These are phyloP conservation scores for Leptinotarsa undecemlineata DNA, from an alignment of 1,140 invertebrate species.

Conservation along the genomic window DNA sequence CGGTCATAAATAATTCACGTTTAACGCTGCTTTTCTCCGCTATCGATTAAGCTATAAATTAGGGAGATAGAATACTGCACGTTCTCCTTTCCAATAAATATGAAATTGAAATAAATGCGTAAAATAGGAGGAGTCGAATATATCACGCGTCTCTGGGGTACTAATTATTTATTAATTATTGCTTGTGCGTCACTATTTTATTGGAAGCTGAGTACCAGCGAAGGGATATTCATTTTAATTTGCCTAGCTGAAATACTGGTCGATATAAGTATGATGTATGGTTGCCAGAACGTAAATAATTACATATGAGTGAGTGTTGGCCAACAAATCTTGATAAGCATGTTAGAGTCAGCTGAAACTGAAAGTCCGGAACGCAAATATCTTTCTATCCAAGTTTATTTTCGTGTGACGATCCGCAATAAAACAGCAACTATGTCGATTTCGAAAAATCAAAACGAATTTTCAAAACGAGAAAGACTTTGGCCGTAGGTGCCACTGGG, in stretches of 20 bases:
- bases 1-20: slow-evolving; percentile 23
- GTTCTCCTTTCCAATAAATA: slow-evolving; percentile 39
- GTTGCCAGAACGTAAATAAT: not conserved
- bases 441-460: no score
- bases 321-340: not conserved
- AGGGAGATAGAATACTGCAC: slow-evolving; percentile 24
- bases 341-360: no score
- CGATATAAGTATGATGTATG: not conserved
- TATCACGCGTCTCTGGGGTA: slow-evolving; percentile 36
- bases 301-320: not conserved
- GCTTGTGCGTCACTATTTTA: slow-evolving; percentile 23
- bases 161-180: slow-evolving; percentile 42
- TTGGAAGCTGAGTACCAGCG: slow-evolving; percentile 24
- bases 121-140: slow-evolving; percentile 35
- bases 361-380: no score
- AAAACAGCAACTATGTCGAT: no score
- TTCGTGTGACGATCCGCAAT: no score
- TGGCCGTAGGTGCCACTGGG: no score
- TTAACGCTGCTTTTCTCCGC: slow-evolving; percentile 13
- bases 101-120: slow-evolving; percentile 41
- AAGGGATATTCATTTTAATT: slow-evolving; percentile 20
- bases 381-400: no score
- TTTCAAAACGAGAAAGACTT: no score
- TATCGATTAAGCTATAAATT: slow-evolving; percentile 26
- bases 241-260: not conserved